Evolutionary conservation across 64 coral and sea anemone genomes (phyloP).

Genomic region (Porites lutea): DNA sequence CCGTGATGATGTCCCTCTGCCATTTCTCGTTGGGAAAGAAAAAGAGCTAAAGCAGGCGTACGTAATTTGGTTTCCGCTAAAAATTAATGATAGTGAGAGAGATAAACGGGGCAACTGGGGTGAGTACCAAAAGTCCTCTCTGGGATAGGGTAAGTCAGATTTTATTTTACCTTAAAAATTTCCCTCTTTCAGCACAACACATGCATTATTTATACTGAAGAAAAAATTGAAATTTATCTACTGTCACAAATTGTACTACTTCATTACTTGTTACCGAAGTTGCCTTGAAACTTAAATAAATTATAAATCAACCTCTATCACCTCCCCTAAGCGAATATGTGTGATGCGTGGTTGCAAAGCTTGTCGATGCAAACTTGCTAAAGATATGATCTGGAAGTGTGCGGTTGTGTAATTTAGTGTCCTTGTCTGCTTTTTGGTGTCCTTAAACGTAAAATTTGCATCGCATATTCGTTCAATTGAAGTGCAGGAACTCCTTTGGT

Average conservation of each 20-base stretch:
- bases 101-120: background rate
- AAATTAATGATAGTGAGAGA: background rate
- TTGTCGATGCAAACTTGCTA: background rate
- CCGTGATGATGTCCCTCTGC: background rate
- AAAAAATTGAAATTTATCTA: background rate
- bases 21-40: background rate
- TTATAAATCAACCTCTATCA: background rate
- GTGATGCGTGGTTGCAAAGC: constrained; percentile 25
- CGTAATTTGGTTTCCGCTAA: background rate
- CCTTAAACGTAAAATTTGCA: background rate
- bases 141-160: background rate
- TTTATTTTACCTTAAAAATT: background rate
- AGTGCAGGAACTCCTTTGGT: background rate
- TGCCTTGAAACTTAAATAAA: background rate
- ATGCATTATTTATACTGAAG: background rate
- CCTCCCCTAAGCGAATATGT: background rate
- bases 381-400: too few species aligned
- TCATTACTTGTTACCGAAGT: too few species aligned
- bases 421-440: background rate
- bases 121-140: background rate
- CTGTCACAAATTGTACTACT: too few species aligned
- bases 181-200: too few species aligned
- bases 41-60: background rate
- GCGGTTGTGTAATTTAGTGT: background rate
- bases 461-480: background rate